phyloP scores from a whole-genome alignment of 2,888 invertebrate species.

The Cerastis leucographa region DNA sequence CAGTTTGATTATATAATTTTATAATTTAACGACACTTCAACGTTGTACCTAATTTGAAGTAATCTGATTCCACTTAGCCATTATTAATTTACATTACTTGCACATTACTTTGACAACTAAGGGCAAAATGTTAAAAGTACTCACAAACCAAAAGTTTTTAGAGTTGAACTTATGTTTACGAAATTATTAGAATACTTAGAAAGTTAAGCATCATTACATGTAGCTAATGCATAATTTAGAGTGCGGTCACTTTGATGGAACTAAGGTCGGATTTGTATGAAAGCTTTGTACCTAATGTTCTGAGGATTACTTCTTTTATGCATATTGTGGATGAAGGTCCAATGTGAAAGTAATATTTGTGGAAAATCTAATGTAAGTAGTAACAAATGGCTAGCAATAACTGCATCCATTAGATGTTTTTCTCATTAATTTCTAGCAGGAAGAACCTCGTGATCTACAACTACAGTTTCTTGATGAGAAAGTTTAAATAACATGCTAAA shows the following conservation, averaged over 20 bases:
- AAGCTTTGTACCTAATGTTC: constrained; percentile 56
- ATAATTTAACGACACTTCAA: constrained; percentile 25
- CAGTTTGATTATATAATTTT: too few species aligned
- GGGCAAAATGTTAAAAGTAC: constrained; percentile 13
- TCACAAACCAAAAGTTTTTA: constrained; percentile 19
- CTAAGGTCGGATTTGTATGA: constrained; percentile 51
- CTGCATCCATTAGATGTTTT: constrained; percentile 27
- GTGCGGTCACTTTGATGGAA: constrained; percentile 51
- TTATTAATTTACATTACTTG: constrained; percentile 20
- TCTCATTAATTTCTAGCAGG: constrained; percentile 13
- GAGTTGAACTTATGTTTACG: constrained; percentile 13
- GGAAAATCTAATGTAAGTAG: constrained; percentile 33
- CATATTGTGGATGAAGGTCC: constrained; percentile 47
- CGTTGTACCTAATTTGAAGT: constrained; percentile 9
- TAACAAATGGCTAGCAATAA: constrained; percentile 28
- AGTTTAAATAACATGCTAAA: constrained; percentile 46
- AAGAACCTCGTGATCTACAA: constrained; percentile 23
- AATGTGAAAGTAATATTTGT: constrained; percentile 56
- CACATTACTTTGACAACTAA: constrained; percentile 23
- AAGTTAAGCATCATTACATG: constrained; percentile 63
- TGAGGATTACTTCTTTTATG: constrained; percentile 57
- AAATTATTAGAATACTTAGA: constrained; percentile 61
- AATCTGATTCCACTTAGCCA: constrained; percentile 11
- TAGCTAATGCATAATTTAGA: constrained; percentile 61
- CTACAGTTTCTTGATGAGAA: constrained; percentile 44